Base-by-base conservation (phyloP, 2,888 invertebrate genomes). In the Dryadula phaetusa region DNA sequence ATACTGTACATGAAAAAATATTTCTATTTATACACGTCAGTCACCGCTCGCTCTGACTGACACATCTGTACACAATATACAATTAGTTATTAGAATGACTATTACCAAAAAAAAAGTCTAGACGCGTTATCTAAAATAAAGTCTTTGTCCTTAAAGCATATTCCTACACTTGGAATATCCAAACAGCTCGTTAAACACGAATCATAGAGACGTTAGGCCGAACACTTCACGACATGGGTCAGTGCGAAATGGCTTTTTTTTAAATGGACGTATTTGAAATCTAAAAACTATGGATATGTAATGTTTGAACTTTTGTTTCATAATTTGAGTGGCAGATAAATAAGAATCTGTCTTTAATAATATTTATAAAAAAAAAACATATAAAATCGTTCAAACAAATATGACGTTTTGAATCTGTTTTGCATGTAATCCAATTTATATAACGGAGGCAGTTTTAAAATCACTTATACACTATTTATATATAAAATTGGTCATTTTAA, bases 1-100 rank as follows among this genome's bases (percentile, higher is more conserved):
- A 81, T 80, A 83, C 83, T 85, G 84, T 85, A 85, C 85, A 84
- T 77, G 75, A 79, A 80, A 82, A 81, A 75, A 79, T 74, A 65
- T 70, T 71, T 66, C 75, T 79, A 79, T 76, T 78, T 76, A 78
- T 82, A 83, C 76, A 80, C 40, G 76, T 81, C 83, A 84, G 83
- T 81, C 81, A 72, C 75, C 72, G 75, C 70, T 70, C 46, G 62
- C 47, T 42, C 34, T 54, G 56, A 64, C 61, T 71, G 67, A 72
- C 67, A 65, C 64, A 70, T 74, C 79, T 82, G 78, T 82, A 82
- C 82, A 82, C 77, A 77, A 79, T 81, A 79, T 82, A 82, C 81
- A 81, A 71, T 71, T 70, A 70, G 70, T 42, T 37, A 28, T 61
- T 32, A 62, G 44, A 32, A 58, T 62, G 49, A 62, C 61, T 61